Evolutionary conservation across 2,113 vertebrate species (phyloP).

Genomic region (Columba livia): DNA sequence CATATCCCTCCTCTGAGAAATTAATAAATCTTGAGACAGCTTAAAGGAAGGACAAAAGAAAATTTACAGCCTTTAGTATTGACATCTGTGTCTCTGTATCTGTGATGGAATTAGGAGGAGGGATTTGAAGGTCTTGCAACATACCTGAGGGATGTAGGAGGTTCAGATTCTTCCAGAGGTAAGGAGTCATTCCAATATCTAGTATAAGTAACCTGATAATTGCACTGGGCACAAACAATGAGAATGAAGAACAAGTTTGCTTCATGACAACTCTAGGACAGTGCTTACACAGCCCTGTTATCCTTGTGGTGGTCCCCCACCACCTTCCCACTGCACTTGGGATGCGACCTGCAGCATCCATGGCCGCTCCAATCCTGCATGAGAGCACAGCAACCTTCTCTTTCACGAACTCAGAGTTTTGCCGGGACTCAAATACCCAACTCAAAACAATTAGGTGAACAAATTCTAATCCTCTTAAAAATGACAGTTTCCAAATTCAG

Average conservation of each 20-base stretch:
- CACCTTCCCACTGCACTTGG: neutral
- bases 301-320: neutral
- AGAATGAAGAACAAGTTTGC: neutral
- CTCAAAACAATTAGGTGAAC: neutral
- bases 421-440: neutral
- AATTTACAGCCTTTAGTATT: neutral
- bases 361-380: neutral
- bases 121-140: neutral
- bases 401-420: neutral
- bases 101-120: neutral
- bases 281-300: neutral
- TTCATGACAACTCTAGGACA: neutral
- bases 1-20: neutral
- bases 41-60: neutral
- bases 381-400: neutral
- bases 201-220: neutral
- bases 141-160: accelerated
- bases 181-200: neutral
- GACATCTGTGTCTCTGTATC: neutral
- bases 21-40: neutral
- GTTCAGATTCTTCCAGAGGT: neutral
- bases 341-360: neutral
- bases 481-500: neutral
- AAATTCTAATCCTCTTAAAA: neutral
- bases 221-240: neutral